Evolutionary conservation across 2,113 vertebrate genomes (phyloP).

Genomic region (Tetrax tetrax): DNA sequence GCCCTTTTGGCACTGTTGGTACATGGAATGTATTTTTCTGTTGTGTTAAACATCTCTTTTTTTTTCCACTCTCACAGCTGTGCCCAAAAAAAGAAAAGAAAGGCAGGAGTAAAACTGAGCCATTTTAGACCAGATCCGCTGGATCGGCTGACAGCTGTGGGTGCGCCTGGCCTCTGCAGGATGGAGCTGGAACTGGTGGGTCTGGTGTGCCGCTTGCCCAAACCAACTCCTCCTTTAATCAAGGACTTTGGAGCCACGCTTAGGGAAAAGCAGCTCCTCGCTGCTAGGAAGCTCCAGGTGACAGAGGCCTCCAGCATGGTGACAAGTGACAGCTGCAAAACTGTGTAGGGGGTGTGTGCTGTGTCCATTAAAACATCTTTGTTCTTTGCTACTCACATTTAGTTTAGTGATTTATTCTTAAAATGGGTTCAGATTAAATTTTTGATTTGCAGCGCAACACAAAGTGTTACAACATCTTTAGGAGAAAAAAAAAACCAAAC

Average conservation of each 20-base stretch:
- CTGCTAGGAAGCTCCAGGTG: background rate
- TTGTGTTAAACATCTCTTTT: background rate
- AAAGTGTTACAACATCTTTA: background rate
- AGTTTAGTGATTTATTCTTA: background rate
- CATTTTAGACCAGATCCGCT: background rate
- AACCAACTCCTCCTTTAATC: background rate
- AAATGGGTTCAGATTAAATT: background rate
- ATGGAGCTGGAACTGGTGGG: background rate
- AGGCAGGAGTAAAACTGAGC: background rate
- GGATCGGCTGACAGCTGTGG: background rate
- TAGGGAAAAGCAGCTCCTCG: background rate
- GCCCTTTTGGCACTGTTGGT: background rate
- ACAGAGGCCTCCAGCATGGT: background rate
- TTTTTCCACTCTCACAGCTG: background rate
- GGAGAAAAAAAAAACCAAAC: background rate
- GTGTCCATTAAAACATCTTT: background rate
- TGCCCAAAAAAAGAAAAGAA: background rate
- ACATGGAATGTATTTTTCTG: background rate
- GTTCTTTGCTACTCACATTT: background rate
- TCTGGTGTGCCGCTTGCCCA: too few species aligned
- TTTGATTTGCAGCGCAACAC: background rate
- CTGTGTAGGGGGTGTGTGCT: background rate
- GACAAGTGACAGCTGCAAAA: background rate
- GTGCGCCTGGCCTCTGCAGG: background rate
- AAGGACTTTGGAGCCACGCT: background rate